Percentiles rank a stretch among this genome's conserved stretches.
These are phyloP conservation scores for Aphyosemion australe DNA, from an alignment of 2,113 vertebrate species.

Conservation along the genomic window DNA sequence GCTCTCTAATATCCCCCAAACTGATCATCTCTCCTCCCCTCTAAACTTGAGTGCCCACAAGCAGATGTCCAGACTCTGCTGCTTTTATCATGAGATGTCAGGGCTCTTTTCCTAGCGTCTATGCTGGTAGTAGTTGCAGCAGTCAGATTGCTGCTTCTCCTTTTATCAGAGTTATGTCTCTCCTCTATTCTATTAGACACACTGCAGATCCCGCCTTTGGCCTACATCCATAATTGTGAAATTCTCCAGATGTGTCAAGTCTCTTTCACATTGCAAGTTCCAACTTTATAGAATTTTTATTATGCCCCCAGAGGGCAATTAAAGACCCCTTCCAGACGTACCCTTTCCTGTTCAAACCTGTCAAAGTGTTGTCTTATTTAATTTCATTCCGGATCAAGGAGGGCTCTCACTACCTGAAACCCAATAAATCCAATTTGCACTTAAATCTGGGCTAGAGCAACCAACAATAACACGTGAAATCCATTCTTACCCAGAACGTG, in stretches of 20 bases:
- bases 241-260: slow-evolving; percentile 25
- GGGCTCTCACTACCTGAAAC: slow-evolving; percentile 15
- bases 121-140: not conserved
- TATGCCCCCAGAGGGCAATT: slow-evolving; percentile 49
- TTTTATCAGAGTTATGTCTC: slow-evolving; percentile 20
- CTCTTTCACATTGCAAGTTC: slow-evolving; percentile 16
- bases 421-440: slow-evolving; percentile 36
- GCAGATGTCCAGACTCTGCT: slow-evolving; percentile 10
- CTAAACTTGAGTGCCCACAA: slow-evolving; percentile 3
- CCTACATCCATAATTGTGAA: slow-evolving; percentile 21
- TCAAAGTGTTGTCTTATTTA: slow-evolving; percentile 40
- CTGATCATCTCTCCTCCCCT: slow-evolving; percentile 6
- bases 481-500: not conserved
- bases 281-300: slow-evolving; percentile 34
- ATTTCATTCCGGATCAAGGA: slow-evolving; percentile 36
- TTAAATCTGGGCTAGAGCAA: slow-evolving; percentile 12
- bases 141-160: slow-evolving; percentile 21
- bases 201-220: slow-evolving; percentile 19
- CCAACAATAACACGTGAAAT: slow-evolving; percentile 8
- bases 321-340: slow-evolving; percentile 16
- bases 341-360: slow-evolving; percentile 31
- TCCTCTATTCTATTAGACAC: slow-evolving; percentile 21
- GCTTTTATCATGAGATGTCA: slow-evolving; percentile 27
- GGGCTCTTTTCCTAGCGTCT: slow-evolving; percentile 10
- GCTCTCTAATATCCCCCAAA: slow-evolving; percentile 9